A percentile compares a stretch with the other conserved stretches of the same genome.
Evolutionary conservation across 1,140 invertebrate genomes (phyloP).

Genomic region (Bombus confusus): DNA sequence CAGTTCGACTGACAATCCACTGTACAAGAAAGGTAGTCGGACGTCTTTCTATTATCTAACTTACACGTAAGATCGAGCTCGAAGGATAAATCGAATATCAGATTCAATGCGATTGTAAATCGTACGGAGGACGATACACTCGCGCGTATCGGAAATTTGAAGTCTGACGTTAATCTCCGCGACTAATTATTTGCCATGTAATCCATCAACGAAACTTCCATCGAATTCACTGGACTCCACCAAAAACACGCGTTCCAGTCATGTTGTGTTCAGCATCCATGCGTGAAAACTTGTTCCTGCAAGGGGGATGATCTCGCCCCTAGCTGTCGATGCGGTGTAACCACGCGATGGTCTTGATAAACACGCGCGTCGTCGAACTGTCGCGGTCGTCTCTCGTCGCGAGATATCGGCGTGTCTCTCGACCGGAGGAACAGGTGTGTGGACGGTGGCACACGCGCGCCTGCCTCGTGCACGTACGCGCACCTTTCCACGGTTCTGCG

Average conservation of each 20-base stretch:
- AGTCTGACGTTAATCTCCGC: no score
- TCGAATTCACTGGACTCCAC: neutral
- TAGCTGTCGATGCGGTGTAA: neutral
- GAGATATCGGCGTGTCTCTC: conserved; percentile 25
- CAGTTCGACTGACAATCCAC: neutral
- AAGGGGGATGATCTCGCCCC: neutral
- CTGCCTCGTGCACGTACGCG: conserved; percentile 13
- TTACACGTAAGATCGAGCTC: no score
- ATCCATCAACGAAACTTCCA: neutral
- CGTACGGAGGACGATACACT: neutral
- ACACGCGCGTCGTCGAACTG: conserved; percentile 42
- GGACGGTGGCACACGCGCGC: conserved; percentile 22
- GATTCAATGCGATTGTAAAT: neutral
- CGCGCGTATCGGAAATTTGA: neutral
- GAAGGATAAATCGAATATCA: no score
- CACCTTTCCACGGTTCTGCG: neutral
- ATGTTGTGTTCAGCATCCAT: neutral
- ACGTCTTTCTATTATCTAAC: no score
- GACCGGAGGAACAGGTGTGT: conserved; percentile 55
- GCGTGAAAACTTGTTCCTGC: no score
- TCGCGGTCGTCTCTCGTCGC: conserved; percentile 8
- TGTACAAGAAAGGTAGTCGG: neutral
- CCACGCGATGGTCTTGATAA: conserved; percentile 1
- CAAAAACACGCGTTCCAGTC: neutral
- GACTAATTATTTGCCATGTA: neutral